Evolutionary conservation across 2,797 vertebrate species (phyloP), one percentile per base, ranked within the genome.

Genomic region (Alectoris magna): DNA sequence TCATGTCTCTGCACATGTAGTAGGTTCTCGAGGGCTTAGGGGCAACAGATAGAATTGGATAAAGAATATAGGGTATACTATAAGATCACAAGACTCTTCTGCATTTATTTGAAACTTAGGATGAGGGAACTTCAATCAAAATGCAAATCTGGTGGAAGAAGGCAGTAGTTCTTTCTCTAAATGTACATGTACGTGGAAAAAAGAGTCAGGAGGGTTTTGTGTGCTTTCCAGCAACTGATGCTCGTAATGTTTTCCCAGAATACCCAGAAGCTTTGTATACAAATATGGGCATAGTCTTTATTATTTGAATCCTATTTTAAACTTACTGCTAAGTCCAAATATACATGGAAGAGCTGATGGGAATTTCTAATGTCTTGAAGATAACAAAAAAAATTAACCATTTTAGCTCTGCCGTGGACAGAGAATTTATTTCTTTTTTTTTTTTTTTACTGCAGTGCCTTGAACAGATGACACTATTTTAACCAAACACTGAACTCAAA

Each of bases 281-380:
- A 85, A 78, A 78, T 55, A 67, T 24, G 34, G 7, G 27, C 26
- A 67, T 34, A 26, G 5, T 14, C 53, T 88, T 78, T 84, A 51
- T 73, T 62, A 12, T 83, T 82, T 38, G 38, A 53, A 48, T 75
- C 48, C 12, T 85, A 55, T 71, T 88, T 85, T 82, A 59, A 86
- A 39, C 13, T 66, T 36, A 71, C 27, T 74, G 16, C 15, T 58
- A 58, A 43, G 34, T 85, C 31, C 43, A 36, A 80, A 68, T 11
- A 9, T 78, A 58, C 22, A 60, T 48, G 63, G 63, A 72, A 64
- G 11, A 89, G 14, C n/a, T 76, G 26, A 31, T 0, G 0, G 51
- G 69, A 79, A 80, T 76, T 87, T 76, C 41, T 73, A 72, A 15
- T n/a, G 34, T 73, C 56, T 34, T 79, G 66, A 72, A 84, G 29